A percentile compares a stretch with the other conserved stretches of the same genome.
Conservation (phyloP, 1,140 invertebrate species). For the Heliothis subflexa region DNA sequence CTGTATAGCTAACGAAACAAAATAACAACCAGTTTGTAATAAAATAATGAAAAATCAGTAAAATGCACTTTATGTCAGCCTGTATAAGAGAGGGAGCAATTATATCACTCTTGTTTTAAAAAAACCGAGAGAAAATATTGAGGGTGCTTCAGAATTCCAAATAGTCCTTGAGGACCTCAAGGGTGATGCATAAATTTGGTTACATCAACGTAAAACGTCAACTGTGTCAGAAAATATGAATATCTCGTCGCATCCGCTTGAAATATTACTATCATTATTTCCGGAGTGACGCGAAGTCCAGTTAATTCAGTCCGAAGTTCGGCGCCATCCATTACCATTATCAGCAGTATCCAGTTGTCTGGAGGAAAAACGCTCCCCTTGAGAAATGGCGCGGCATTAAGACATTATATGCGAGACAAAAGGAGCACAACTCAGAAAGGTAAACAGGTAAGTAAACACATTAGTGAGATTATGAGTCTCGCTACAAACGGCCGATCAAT, state of each 20-base stretch:
- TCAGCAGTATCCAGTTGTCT: conserved; percentile 59
- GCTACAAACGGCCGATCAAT: conserved; percentile 60
- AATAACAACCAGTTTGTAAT: background rate
- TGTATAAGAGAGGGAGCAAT: background rate
- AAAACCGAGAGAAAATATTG: conserved; percentile 14
- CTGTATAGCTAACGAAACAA: conserved; percentile 88
- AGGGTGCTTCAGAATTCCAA: conserved; percentile 7
- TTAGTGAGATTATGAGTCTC: conserved; percentile 69
- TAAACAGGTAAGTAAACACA: conserved; percentile 76
- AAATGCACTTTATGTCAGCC: background rate
- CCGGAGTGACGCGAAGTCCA: conserved; percentile 52
- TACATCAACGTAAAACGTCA: conserved; percentile 35
- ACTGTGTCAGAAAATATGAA: conserved; percentile 24
- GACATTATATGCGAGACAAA: conserved; percentile 66
- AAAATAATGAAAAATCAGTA: background rate
- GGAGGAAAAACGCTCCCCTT: conserved; percentile 58
- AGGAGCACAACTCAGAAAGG: conserved; percentile 61
- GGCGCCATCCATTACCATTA: conserved; percentile 68
- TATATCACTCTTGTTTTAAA: background rate
- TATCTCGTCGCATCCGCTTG: conserved; percentile 55
- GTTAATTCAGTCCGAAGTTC: conserved; percentile 64
- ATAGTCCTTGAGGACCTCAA: conserved; percentile 33
- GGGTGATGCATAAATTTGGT: conserved; percentile 44
- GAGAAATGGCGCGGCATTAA: conserved; percentile 68
- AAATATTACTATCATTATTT: conserved; percentile 66